These are phyloP conservation scores for Cryptoprocta ferox DNA, from an alignment of 2,797 vertebrate species.

Conservation along the genomic window DNA sequence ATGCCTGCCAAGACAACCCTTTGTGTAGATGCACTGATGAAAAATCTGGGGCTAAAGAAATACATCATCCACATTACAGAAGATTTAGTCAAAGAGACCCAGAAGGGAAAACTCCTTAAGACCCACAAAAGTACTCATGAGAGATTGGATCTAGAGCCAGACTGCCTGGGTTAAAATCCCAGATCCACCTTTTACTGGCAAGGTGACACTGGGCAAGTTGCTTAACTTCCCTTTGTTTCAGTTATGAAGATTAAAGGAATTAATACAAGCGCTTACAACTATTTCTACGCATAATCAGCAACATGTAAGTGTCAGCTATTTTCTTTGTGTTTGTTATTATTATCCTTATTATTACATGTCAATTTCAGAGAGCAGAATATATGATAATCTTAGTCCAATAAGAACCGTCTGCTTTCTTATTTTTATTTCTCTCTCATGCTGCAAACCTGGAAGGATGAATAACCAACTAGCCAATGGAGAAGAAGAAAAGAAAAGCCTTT, in stretches of 20 bases:
- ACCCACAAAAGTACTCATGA: background rate
- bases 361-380: background rate
- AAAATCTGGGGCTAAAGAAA: conserved; percentile 1
- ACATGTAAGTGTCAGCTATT: background rate
- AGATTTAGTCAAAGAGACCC: background rate
- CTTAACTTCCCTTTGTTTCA: background rate
- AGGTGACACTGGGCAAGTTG: background rate
- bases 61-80: background rate
- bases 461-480: background rate
- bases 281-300: background rate
- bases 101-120: conserved; percentile 4
- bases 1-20: background rate
- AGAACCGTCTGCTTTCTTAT: background rate
- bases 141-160: background rate
- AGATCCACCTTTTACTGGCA: background rate
- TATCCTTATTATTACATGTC: background rate
- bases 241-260: conserved; percentile 31
- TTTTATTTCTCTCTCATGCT: background rate
- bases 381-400: background rate
- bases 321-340: conserved; percentile 8
- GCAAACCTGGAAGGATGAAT: background rate
- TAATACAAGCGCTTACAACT: background rate
- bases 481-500: background rate
- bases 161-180: background rate
- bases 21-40: background rate